phyloP scores from a whole-genome alignment of 2,797 vertebrate genomes.

The Parambassis ranga region DNA sequence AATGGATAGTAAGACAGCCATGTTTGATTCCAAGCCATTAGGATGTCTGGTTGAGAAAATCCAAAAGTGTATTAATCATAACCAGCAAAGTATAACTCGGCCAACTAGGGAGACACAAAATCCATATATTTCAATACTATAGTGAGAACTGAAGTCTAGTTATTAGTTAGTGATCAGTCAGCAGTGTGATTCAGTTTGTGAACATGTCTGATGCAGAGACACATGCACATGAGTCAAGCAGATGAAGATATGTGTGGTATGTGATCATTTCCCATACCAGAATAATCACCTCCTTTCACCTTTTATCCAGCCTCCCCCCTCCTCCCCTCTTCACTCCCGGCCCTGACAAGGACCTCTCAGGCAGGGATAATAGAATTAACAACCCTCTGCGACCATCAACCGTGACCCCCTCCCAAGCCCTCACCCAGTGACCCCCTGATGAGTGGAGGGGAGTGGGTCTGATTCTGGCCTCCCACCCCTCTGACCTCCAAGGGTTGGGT shows the following conservation, averaged over 20 bases:
- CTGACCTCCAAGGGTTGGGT: slow-evolving; percentile 55
- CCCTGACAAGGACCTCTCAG: slow-evolving; percentile 65
- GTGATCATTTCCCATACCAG: slow-evolving; percentile 64
- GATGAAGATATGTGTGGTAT: slow-evolving; percentile 63
- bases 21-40: no score
- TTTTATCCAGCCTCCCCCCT: slow-evolving; percentile 31
- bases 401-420: slow-evolving; percentile 27
- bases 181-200: neutral
- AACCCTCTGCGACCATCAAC: slow-evolving; percentile 59
- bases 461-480: slow-evolving; percentile 49
- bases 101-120: no score
- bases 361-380: slow-evolving; percentile 76
- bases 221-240: slow-evolving; percentile 47
- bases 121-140: no score
- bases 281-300: slow-evolving; percentile 56
- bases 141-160: neutral
- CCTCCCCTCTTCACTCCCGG: slow-evolving; percentile 27
- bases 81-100: no score
- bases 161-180: slow-evolving; percentile 26
- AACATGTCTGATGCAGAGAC: no score
- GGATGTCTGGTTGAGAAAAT: no score
- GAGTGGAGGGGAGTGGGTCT: slow-evolving; percentile 52
- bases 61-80: no score
- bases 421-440: slow-evolving; percentile 58
- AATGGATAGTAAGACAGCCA: no score